Conservation (phyloP, 1,140 invertebrate species). For the Yoshiicerus persimilis region DNA sequence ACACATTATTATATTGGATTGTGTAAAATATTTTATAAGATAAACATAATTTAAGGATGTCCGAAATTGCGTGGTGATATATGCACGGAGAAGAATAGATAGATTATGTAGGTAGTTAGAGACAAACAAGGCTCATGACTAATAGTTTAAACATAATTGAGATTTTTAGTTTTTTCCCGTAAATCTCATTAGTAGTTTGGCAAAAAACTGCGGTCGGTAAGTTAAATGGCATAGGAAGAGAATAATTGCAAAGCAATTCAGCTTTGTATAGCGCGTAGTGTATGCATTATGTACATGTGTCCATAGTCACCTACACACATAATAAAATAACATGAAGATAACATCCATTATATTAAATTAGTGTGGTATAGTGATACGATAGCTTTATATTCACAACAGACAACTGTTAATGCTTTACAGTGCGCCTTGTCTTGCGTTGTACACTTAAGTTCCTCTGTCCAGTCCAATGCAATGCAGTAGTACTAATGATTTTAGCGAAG, state of each 20-base stretch:
- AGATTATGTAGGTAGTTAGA: neutral
- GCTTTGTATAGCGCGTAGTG: neutral
- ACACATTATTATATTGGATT: neutral
- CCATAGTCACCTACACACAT: conserved; percentile 19
- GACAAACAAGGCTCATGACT: neutral
- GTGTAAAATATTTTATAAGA: neutral
- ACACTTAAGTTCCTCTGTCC: neutral
- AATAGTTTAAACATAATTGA: conserved; percentile 23
- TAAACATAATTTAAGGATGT: neutral
- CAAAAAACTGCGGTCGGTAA: conserved; percentile 10
- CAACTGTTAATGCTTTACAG: no score
- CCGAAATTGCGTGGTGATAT: neutral
- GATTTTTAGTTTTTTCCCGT: conserved; percentile 25
- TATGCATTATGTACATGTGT: conserved; percentile 5
- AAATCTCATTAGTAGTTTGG: conserved; percentile 25
- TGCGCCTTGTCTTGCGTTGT: neutral
- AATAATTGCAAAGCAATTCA: neutral
- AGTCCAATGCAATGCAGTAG: neutral
- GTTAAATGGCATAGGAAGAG: neutral
- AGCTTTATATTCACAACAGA: neutral
- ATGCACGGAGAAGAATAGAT: neutral
- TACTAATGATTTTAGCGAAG: neutral
- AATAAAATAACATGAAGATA: conserved; percentile 19
- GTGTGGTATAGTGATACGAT: neutral
- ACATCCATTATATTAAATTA: conserved; percentile 10